These are phyloP conservation scores for Penaeus japonicus DNA, from an alignment of 1,140 invertebrate species.

Conservation along the genomic window DNA sequence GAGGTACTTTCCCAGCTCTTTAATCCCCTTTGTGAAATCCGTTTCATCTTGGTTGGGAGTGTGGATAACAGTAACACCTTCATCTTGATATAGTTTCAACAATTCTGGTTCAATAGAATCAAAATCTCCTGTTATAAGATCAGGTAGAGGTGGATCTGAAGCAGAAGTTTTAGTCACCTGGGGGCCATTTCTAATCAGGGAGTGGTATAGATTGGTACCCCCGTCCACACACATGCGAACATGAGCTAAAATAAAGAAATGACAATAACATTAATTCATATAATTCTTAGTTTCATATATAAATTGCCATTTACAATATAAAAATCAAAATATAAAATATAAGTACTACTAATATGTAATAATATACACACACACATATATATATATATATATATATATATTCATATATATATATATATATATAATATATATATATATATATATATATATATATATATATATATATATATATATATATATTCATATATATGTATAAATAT, in stretches of 20 bases:
- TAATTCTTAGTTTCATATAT: too few species aligned
- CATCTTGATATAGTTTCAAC: not conserved
- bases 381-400: too few species aligned
- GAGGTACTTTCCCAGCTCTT: not conserved
- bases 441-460: too few species aligned
- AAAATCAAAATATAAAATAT: not conserved
- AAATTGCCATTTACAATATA: too few species aligned
- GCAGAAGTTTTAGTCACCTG: not conserved
- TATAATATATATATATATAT: too few species aligned
- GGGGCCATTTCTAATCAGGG: not conserved
- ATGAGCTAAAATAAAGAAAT: not conserved
- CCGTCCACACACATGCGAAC: conserved; percentile 27
- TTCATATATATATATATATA: too few species aligned
- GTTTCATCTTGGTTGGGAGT: conserved; percentile 43
- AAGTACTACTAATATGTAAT: too few species aligned
- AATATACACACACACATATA: too few species aligned
- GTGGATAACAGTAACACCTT: conserved; percentile 17
- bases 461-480: too few species aligned
- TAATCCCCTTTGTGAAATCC: conserved; percentile 37
- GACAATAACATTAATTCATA: too few species aligned
- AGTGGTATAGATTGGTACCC: conserved; percentile 18
- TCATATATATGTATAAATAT: too few species aligned
- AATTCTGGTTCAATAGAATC: conserved; percentile 26
- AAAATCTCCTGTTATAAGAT: conserved; percentile 38
- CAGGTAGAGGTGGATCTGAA: not conserved